These are phyloP conservation scores for Rosalia funebris DNA, from an alignment of 2,888 invertebrate species.

Conservation along the genomic window DNA sequence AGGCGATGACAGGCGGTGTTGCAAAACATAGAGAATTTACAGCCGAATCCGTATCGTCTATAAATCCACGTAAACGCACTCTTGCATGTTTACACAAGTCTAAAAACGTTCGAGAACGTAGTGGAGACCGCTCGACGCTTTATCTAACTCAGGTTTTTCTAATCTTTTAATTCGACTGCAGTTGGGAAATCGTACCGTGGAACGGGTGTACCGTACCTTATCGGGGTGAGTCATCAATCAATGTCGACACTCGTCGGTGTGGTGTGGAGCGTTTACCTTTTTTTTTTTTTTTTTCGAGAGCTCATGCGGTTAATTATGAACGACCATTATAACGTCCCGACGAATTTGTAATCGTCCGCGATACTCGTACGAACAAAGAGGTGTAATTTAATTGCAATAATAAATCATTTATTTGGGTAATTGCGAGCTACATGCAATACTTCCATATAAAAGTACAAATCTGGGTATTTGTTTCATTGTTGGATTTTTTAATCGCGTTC, in stretches of 20 bases:
- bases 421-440: too few relatives aligned
- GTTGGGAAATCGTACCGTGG: not conserved
- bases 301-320: slow-evolving; percentile 1
- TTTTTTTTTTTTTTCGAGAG: not conserved
- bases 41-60: slow-evolving; percentile 3
- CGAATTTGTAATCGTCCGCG: too few relatives aligned
- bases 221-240: slow-evolving; percentile 22
- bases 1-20: not conserved
- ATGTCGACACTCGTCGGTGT: slow-evolving; percentile 12
- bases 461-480: too few relatives aligned
- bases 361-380: too few relatives aligned
- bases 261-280: slow-evolving; percentile 6
- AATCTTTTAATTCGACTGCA: slow-evolving; percentile 18
- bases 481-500: too few relatives aligned
- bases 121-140: slow-evolving; percentile 20
- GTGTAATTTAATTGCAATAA: too few relatives aligned
- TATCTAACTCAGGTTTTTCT: slow-evolving; percentile 15
- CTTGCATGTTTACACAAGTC: slow-evolving; percentile 11
- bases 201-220: slow-evolving; percentile 3
- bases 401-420: too few relatives aligned
- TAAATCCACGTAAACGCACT: slow-evolving; percentile 6
- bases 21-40: slow-evolving; percentile 8
- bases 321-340: too few relatives aligned
- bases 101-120: slow-evolving; percentile 7
- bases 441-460: too few relatives aligned